Conservation (phyloP, 1,140 invertebrate genomes). For the Lasaia peninsularis region DNA sequence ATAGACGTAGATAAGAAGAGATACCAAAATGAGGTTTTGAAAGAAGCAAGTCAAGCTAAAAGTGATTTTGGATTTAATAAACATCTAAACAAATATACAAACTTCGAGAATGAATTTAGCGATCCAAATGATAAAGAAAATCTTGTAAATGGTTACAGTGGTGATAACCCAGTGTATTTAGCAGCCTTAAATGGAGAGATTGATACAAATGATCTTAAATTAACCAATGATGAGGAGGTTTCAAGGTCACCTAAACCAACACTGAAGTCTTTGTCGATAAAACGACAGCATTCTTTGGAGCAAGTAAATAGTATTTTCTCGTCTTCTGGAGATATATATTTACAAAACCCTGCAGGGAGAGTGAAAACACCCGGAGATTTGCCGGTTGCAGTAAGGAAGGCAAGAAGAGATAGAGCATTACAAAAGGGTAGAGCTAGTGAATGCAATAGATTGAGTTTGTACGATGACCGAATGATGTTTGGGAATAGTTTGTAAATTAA, state of each 20-base stretch:
- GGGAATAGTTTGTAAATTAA: slow-evolving; percentile 65
- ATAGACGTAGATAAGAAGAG: slow-evolving; percentile 44
- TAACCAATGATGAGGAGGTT: slow-evolving; percentile 25
- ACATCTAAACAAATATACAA: slow-evolving; percentile 59
- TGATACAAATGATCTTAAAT: slow-evolving; percentile 41
- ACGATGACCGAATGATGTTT: slow-evolving; percentile 92
- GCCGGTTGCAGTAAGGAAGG: slow-evolving; percentile 84
- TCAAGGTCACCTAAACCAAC: slow-evolving; percentile 48
- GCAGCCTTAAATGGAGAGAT: slow-evolving; percentile 63
- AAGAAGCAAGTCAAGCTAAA: slow-evolving; percentile 54
- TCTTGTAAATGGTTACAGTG: slow-evolving; percentile 52
- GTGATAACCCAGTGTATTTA: slow-evolving; percentile 65
- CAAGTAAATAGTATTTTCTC: slow-evolving; percentile 84
- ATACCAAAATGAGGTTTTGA: slow-evolving; percentile 54
- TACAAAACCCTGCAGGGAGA: slow-evolving; percentile 85
- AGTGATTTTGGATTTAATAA: slow-evolving; percentile 56
- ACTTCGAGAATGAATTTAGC: slow-evolving; percentile 66
- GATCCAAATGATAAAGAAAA: slow-evolving; percentile 68
- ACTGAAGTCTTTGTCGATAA: slow-evolving; percentile 57
- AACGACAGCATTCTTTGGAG: slow-evolving; percentile 81
- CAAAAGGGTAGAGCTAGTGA: slow-evolving; percentile 63
- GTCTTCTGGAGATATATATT: slow-evolving; percentile 75
- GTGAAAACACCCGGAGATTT: slow-evolving; percentile 91
- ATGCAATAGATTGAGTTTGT: slow-evolving; percentile 85
- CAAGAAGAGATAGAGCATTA: slow-evolving; percentile 75